Evolutionary conservation across 2,797 vertebrate species (phyloP).

Genomic region (Prionace glauca): DNA sequence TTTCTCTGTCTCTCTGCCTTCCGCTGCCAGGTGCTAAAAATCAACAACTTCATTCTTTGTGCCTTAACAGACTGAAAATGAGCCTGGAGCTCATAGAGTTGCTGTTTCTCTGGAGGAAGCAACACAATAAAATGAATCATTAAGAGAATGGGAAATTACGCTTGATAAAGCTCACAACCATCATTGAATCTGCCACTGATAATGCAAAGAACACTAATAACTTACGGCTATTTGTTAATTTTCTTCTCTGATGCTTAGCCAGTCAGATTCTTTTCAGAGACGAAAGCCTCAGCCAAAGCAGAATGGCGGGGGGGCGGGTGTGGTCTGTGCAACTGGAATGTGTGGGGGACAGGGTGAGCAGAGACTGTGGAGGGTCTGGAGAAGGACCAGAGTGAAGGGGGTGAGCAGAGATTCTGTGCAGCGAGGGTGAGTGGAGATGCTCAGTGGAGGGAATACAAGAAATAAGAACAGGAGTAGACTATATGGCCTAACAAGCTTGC

Average conservation of each 20-base stretch:
- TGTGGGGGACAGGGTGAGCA: background rate
- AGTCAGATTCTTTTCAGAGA: background rate
- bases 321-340: background rate
- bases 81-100: background rate
- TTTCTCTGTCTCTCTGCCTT: background rate
- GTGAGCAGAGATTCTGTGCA: background rate
- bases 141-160: background rate
- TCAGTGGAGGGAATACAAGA: background rate
- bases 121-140: background rate
- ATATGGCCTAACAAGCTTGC: too few relatives aligned
- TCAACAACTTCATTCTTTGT: background rate
- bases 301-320: background rate
- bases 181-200: background rate
- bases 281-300: background rate
- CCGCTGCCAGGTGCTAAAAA: background rate
- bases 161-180: background rate
- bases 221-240: background rate
- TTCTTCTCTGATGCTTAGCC: background rate
- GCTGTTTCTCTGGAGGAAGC: background rate
- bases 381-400: background rate
- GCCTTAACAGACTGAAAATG: background rate
- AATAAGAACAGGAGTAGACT: too few relatives aligned
- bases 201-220: background rate
- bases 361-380: background rate
- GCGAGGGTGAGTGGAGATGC: background rate